Conservation (phyloP, 2,797 vertebrate genomes). For the Onychomys arenicola region DNA sequence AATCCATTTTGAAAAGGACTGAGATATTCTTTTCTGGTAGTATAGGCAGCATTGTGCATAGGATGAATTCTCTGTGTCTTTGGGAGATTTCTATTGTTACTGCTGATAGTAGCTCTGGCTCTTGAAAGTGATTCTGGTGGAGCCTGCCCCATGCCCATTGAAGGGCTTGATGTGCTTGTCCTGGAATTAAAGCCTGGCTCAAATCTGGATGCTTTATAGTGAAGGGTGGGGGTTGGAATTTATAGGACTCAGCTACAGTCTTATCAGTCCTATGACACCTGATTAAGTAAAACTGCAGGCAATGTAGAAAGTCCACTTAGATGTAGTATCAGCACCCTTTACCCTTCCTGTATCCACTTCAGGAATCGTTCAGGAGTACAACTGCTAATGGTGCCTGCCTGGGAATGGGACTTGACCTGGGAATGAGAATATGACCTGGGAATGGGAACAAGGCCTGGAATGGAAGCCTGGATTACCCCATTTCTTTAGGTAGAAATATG, state of each 20-base stretch:
- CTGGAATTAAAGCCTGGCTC: background rate
- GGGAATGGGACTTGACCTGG: background rate
- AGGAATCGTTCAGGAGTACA: background rate
- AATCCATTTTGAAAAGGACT: background rate
- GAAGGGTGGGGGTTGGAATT: background rate
- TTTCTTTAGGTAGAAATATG: background rate
- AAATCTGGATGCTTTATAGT: background rate
- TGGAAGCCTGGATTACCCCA: background rate
- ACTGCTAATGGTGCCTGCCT: background rate
- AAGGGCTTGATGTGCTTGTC: background rate
- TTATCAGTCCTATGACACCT: background rate
- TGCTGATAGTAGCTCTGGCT: background rate
- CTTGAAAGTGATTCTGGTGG: background rate
- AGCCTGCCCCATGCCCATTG: no score
- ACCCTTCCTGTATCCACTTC: background rate
- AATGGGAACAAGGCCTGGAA: background rate
- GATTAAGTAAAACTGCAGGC: background rate
- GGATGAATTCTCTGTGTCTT: background rate
- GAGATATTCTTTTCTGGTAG: background rate
- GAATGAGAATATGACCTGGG: background rate
- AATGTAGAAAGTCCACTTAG: background rate
- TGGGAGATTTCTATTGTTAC: background rate
- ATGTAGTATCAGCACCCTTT: background rate
- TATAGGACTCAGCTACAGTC: background rate
- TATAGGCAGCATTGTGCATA: background rate